A percentile compares a stretch with the other conserved stretches of the same genome.
Evolutionary conservation across 2,113 vertebrate species (phyloP).

Genomic region (Gambusia holbrooki): DNA sequence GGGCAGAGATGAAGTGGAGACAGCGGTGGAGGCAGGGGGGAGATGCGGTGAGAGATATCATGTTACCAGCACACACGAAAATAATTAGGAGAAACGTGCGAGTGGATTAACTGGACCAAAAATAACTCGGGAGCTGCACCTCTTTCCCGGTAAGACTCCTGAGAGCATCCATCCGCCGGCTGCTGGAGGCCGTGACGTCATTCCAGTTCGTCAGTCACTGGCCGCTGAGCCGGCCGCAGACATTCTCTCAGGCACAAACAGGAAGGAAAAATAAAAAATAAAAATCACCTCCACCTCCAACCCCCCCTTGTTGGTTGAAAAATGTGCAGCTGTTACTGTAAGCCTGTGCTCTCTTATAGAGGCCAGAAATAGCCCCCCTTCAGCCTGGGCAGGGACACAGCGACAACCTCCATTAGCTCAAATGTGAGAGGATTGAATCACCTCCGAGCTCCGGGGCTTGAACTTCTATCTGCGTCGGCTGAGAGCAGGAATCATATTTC

Average conservation of each 20-base stretch:
- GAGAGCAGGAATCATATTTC: slow-evolving; percentile 70
- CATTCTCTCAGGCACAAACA: slow-evolving; percentile 31
- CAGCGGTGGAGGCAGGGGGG: slow-evolving; percentile 8
- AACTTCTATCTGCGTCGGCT: slow-evolving; percentile 60
- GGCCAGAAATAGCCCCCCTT: slow-evolving; percentile 68
- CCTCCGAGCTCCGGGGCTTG: slow-evolving; percentile 55
- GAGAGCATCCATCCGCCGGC: slow-evolving; percentile 30
- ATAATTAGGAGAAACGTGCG: slow-evolving; percentile 60
- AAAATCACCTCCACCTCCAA: not conserved
- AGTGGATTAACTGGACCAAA: slow-evolving; percentile 60
- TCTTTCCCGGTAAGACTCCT: slow-evolving; percentile 44
- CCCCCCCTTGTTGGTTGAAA: slow-evolving; percentile 32
- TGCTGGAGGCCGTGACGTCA: slow-evolving; percentile 73
- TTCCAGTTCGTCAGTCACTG: slow-evolving; percentile 65
- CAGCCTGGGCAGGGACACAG: slow-evolving; percentile 56
- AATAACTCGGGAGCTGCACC: slow-evolving; percentile 49
- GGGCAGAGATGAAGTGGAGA: slow-evolving; percentile 39
- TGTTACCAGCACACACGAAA: slow-evolving; percentile 57
- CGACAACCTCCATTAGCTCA: slow-evolving; percentile 70
- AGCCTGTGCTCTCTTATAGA: slow-evolving; percentile 42
- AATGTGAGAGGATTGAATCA: slow-evolving; percentile 73
- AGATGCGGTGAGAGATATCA: slow-evolving; percentile 50
- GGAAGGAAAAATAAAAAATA: not conserved
- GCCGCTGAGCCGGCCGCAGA: slow-evolving; percentile 44
- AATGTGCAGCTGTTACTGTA: slow-evolving; percentile 74